phyloP scores from a whole-genome alignment of 2,888 invertebrate genomes.

The Cheilosia impressa region DNA sequence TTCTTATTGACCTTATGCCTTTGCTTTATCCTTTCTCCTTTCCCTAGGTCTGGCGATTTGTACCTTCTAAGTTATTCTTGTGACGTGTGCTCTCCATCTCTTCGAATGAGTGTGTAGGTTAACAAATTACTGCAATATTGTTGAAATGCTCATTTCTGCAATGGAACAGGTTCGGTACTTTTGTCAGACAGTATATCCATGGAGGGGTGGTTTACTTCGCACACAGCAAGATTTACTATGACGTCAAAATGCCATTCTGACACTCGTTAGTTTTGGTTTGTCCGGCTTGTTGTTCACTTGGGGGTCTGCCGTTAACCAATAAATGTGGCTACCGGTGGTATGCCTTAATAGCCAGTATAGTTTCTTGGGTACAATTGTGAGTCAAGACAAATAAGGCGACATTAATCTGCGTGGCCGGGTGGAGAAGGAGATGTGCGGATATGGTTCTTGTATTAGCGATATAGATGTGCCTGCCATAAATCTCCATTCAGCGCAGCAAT shows the following conservation, averaged over 20 bases:
- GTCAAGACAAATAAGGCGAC: slow-evolving; percentile 69
- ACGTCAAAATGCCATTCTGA: slow-evolving; percentile 68
- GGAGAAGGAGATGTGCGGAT: slow-evolving; percentile 52
- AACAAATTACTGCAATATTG: slow-evolving; percentile 73
- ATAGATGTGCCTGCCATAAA: slow-evolving; percentile 71
- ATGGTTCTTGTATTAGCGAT: slow-evolving; percentile 54
- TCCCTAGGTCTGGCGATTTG: not conserved
- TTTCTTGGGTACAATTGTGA: slow-evolving; percentile 64
- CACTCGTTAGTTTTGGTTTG: slow-evolving; percentile 70
- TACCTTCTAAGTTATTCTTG: slow-evolving; percentile 26
- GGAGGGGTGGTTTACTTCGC: slow-evolving; percentile 10
- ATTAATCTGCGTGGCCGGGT: slow-evolving; percentile 61
- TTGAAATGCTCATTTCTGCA: slow-evolving; percentile 72
- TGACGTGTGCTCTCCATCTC: slow-evolving; percentile 39
- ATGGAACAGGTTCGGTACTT: slow-evolving; percentile 39
- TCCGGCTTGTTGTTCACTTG: slow-evolving; percentile 50
- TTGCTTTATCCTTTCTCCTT: slow-evolving; percentile 1
- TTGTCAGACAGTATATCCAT: slow-evolving; percentile 9
- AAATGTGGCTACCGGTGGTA: slow-evolving; percentile 64
- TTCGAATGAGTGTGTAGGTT: slow-evolving; percentile 41
- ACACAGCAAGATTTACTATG: slow-evolving; percentile 63
- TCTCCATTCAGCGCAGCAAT: slow-evolving; percentile 70
- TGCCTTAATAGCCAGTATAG: slow-evolving; percentile 50
- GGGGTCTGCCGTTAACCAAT: slow-evolving; percentile 63
- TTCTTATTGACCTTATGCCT: slow-evolving; percentile 68